Conservation (phyloP, 2,113 vertebrate species). For the Lepisosteus osseus region DNA sequence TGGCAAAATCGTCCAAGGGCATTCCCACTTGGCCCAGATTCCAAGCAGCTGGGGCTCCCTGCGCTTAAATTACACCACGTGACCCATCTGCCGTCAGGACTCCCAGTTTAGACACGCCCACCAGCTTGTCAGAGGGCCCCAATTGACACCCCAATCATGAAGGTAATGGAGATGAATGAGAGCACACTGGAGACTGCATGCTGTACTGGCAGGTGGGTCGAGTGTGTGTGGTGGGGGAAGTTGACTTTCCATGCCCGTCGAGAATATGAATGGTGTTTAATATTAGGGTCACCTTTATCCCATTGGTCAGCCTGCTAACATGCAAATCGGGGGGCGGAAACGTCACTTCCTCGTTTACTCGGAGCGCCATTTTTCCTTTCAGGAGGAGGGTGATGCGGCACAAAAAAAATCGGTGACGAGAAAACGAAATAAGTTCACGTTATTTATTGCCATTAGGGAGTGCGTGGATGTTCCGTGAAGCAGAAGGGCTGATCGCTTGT, state of each 20-base stretch:
- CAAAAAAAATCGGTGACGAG: constrained; percentile 12
- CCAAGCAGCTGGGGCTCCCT: constrained; percentile 12
- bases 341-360: constrained; percentile 70
- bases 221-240: not conserved
- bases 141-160: constrained; percentile 14
- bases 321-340: constrained; percentile 49
- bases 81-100: not conserved
- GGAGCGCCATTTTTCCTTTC: constrained; percentile 80
- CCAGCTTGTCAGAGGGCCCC: not conserved
- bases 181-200: not conserved
- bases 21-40: constrained; percentile 19
- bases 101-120: constrained; percentile 23
- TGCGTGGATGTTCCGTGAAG: constrained; percentile 41
- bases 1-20: not conserved
- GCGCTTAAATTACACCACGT: constrained; percentile 10
- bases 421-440: constrained; percentile 11
- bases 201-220: not conserved
- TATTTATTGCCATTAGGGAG: constrained; percentile 3
- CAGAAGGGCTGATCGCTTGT: constrained; percentile 24
- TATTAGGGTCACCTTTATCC: constrained; percentile 17
- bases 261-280: constrained; percentile 12
- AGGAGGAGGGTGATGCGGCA: constrained; percentile 45
- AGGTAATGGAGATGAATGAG: not conserved
- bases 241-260: not conserved
- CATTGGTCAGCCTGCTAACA: constrained; percentile 59